Evolutionary conservation across 2,888 invertebrate genomes (phyloP), one percentile per base, ranked within the genome.

Genomic region (Pseudolycoriella hygida): DNA sequence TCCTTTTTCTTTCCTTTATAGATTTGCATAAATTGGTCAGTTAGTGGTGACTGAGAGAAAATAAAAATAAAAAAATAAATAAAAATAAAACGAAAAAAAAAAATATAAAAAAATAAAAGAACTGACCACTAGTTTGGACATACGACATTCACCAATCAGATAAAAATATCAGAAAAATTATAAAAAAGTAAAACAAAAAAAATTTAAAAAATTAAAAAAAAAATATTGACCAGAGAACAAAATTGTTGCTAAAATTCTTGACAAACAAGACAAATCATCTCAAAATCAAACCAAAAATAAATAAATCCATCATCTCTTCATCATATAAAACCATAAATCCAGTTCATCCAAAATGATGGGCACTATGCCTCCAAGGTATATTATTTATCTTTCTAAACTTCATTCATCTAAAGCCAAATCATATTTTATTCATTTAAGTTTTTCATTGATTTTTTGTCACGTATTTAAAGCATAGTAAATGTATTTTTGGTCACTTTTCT

Each of bases 321-420:
- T 40, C 44, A 42, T 47, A 45, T 31, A 18, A 34, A 43, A 44
- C 18, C 25, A 14, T 37, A 14, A 42, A 51, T 40, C 48, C 45
- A 49, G 47, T 50, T 51, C 59, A 54, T 56, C 40, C 62, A 64
- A 61, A 62, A 65, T 65, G 65, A 64, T 65, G 64, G 64, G 62
- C 61, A 62, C 65, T 60, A 65, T 65, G 64, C 65, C 64, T 57
- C 64, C 64, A 63, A 65, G 64, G 64, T 65, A 65, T 57, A 59
- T 59, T 40, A 42, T 49, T 40, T 39, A 41, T 45, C 18, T 37
- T 38, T 37, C 44, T 5, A 41, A 43, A 46, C 40, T 46, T 30
- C 42, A 46, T 40, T 45, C 45, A 45, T 30, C 40, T 18, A 45
- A 18, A 45, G 5, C 18, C 32, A 44, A 20, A 37, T 25, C 40